A percentile compares a stretch with the other conserved stretches of the same genome.
Conservation (phyloP, 2,113 vertebrate genomes). For the Poeciliopsis turrubarensis region DNA sequence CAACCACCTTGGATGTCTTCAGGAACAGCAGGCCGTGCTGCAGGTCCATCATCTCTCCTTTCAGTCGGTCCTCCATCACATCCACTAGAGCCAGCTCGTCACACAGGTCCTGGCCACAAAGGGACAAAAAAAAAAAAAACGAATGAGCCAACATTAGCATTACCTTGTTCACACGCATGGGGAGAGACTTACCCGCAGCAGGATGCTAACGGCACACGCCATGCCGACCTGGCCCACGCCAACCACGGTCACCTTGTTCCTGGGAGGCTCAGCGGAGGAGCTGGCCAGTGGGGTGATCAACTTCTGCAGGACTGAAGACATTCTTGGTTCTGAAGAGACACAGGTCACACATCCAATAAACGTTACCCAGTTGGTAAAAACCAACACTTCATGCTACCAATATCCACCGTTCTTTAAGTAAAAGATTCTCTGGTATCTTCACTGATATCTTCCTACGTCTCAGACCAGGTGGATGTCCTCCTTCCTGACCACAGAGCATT, state of each 20-base stretch:
- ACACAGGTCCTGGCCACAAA: conserved; percentile 82
- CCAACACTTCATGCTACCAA: not conserved
- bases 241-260: conserved; percentile 93
- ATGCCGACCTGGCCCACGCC: conserved; percentile 96
- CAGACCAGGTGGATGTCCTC: no score
- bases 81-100: conserved; percentile 96
- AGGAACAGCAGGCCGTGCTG: conserved; percentile 96
- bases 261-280: conserved; percentile 67
- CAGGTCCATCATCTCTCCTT: conserved; percentile 97
- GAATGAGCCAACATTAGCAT: not conserved
- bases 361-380: no score
- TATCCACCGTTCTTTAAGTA: not conserved
- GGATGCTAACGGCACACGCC: conserved; percentile 93
- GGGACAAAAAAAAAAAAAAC: not conserved
- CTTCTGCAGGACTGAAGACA: conserved; percentile 91
- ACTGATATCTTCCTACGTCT: no score
- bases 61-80: conserved; percentile 95
- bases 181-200: conserved; percentile 80
- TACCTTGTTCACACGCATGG: no score
- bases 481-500: no score
- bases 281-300: conserved; percentile 82
- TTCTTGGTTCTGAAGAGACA: conserved; percentile 67
- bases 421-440: no score
- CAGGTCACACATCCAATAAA: not conserved
- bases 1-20: conserved; percentile 91